phyloP scores from a whole-genome alignment of 1,140 invertebrate genomes.

The Magallana ariakensis region DNA sequence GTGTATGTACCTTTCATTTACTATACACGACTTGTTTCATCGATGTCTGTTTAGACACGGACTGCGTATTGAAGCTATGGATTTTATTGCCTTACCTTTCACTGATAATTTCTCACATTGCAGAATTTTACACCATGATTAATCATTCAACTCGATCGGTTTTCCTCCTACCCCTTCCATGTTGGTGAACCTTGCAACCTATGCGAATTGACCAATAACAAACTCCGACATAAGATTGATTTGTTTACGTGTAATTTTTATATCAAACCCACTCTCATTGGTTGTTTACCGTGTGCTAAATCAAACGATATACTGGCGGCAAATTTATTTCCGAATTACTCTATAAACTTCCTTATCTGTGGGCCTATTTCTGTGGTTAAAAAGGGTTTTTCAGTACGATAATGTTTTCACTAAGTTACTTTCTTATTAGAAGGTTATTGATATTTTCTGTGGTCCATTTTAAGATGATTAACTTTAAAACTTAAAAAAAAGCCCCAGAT shows the following conservation, averaged over 20 bases:
- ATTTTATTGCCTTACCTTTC: not conserved
- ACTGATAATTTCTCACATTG: not conserved
- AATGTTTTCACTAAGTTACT: too few species aligned
- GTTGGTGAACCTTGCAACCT: conserved; percentile 35
- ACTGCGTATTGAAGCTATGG: too few species aligned
- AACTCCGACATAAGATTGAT: not conserved
- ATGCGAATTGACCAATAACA: conserved; percentile 4
- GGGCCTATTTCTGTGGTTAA: too few species aligned
- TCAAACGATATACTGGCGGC: too few species aligned
- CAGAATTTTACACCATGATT: not conserved
- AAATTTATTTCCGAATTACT: not conserved
- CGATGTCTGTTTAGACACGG: too few species aligned
- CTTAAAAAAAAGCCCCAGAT: not conserved
- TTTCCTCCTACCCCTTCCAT: conserved; percentile 26
- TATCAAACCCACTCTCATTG: not conserved
- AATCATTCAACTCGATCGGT: not conserved
- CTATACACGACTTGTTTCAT: too few species aligned
- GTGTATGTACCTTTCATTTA: too few species aligned
- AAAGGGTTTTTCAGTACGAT: too few species aligned
- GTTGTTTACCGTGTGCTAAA: not conserved
- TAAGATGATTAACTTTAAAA: too few species aligned
- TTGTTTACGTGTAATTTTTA: conserved; percentile 38
- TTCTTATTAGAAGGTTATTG: too few species aligned
- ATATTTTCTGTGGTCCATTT: too few species aligned
- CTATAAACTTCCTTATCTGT: too few species aligned